These are phyloP conservation scores for Verasper variegatus DNA, from an alignment of 2,113 vertebrate genomes.

Conservation along the genomic window DNA sequence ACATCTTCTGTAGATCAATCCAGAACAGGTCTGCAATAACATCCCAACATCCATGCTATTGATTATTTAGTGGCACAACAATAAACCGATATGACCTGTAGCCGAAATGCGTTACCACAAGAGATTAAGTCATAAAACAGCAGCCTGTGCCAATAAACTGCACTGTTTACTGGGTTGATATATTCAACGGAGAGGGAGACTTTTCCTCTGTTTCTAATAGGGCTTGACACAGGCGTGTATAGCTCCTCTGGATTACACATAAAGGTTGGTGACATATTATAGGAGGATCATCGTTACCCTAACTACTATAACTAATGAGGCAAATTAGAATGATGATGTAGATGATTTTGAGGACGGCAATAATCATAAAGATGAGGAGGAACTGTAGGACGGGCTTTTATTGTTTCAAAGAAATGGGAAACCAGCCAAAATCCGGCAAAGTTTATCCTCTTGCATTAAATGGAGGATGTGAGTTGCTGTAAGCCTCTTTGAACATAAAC, in stretches of 20 bases:
- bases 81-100: conserved; percentile 72
- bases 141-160: conserved; percentile 63
- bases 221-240: conserved; percentile 40
- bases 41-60: conserved; percentile 61
- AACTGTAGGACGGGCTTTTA: conserved; percentile 59
- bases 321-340: conserved; percentile 69
- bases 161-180: conserved; percentile 59
- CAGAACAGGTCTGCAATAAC: conserved; percentile 50
- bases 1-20: conserved; percentile 60
- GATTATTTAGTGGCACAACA: conserved; percentile 68
- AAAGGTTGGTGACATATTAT: conserved; percentile 63
- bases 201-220: conserved; percentile 60
- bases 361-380: conserved; percentile 63
- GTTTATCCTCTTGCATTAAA: conserved; percentile 56
- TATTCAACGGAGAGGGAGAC: conserved; percentile 46
- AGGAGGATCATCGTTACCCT: conserved; percentile 65
- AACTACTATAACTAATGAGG: conserved; percentile 78
- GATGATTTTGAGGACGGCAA: conserved; percentile 58
- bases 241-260: conserved; percentile 59
- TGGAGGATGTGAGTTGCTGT: conserved; percentile 60
- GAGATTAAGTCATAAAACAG: conserved; percentile 75
- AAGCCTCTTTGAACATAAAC: conserved; percentile 73
- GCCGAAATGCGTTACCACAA: conserved; percentile 27
- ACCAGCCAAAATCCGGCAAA: conserved; percentile 57
- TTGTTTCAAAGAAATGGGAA: conserved; percentile 60